Conservation (phyloP, 2,888 invertebrate species). For the Caenorhabditis afra region DNA sequence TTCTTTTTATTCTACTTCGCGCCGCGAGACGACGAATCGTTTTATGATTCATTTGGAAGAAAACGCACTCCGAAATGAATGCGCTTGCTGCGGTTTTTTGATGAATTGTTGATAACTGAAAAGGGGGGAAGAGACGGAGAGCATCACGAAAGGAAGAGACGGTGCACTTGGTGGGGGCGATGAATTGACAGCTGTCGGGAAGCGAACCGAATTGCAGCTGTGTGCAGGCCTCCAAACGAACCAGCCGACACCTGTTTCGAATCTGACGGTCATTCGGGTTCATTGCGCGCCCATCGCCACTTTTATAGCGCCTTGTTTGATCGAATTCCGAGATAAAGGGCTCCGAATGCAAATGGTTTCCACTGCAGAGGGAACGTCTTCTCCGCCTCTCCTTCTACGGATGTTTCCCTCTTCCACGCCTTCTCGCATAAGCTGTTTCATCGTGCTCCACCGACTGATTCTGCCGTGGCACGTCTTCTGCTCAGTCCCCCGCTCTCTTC, state of each 20-base stretch:
- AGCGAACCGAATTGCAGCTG: slow-evolving; percentile 27
- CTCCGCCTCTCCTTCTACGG: too few relatives aligned
- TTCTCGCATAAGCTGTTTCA: too few relatives aligned
- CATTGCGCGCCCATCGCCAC: slow-evolving; percentile 7
- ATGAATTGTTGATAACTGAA: slow-evolving; percentile 53
- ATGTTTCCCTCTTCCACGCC: background rate
- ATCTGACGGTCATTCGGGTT: slow-evolving; percentile 40
- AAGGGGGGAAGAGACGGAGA: slow-evolving; percentile 2
- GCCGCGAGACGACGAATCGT: background rate
- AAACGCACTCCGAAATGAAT: slow-evolving; percentile 36
- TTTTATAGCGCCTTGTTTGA: slow-evolving; percentile 48
- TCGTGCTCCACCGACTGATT: too few relatives aligned
- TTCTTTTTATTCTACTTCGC: too few relatives aligned
- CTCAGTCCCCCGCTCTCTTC: background rate
- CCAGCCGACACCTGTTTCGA: slow-evolving; percentile 38
- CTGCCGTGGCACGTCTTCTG: too few relatives aligned
- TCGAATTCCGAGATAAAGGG: slow-evolving; percentile 24
- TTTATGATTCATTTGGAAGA: slow-evolving; percentile 17
- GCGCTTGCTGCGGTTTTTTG: slow-evolving; percentile 47
- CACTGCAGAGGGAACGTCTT: background rate
- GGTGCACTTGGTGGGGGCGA: slow-evolving; percentile 5
- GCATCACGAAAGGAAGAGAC: slow-evolving; percentile 12
- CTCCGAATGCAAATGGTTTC: background rate
- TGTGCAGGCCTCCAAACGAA: slow-evolving; percentile 2
- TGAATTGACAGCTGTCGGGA: slow-evolving; percentile 22